These are phyloP conservation scores for Rhabdomys dilectus DNA, from an alignment of 2,113 vertebrate species.

Conservation along the genomic window DNA sequence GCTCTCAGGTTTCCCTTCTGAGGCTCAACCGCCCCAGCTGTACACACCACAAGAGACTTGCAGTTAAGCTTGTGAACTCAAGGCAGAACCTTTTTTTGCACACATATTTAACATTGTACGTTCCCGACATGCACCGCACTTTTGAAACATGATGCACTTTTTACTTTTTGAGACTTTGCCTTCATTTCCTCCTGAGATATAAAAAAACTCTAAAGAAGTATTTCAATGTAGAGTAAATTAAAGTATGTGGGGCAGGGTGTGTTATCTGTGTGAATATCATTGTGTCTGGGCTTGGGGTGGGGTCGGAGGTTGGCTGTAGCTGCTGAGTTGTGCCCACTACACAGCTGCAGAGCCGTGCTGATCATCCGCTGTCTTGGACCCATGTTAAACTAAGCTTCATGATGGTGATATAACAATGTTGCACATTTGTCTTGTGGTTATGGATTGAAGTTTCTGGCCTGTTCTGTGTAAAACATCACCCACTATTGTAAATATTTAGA, in stretches of 20 bases:
- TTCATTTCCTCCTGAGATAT: slow-evolving; percentile 64
- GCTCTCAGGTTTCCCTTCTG: not conserved
- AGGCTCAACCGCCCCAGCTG: not conserved
- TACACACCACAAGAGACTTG: not conserved
- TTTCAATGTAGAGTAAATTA: slow-evolving; percentile 61
- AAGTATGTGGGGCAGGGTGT: slow-evolving; percentile 29
- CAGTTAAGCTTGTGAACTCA: slow-evolving; percentile 66
- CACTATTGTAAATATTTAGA: slow-evolving; percentile 60
- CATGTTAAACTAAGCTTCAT: slow-evolving; percentile 18
- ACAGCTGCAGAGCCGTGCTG: not conserved
- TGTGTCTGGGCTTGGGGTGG: not conserved
- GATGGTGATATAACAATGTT: not conserved
- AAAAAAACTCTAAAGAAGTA: slow-evolving; percentile 51
- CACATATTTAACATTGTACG: slow-evolving; percentile 37
- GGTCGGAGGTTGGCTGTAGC: not conserved
- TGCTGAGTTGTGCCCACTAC: slow-evolving; percentile 21
- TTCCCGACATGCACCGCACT: slow-evolving; percentile 76
- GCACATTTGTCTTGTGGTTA: not conserved
- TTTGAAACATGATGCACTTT: slow-evolving; percentile 86
- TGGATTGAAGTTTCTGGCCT: slow-evolving; percentile 45
- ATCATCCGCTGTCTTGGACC: not conserved
- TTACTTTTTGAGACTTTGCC: slow-evolving; percentile 64
- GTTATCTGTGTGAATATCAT: slow-evolving; percentile 2
- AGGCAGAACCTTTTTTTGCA: slow-evolving; percentile 60
- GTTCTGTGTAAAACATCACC: slow-evolving; percentile 51